Percentiles rank a stretch among this genome's conserved stretches.
These are phyloP conservation scores for Dioctria linearis DNA, from an alignment of 2,888 invertebrate species.

Conservation along the genomic window DNA sequence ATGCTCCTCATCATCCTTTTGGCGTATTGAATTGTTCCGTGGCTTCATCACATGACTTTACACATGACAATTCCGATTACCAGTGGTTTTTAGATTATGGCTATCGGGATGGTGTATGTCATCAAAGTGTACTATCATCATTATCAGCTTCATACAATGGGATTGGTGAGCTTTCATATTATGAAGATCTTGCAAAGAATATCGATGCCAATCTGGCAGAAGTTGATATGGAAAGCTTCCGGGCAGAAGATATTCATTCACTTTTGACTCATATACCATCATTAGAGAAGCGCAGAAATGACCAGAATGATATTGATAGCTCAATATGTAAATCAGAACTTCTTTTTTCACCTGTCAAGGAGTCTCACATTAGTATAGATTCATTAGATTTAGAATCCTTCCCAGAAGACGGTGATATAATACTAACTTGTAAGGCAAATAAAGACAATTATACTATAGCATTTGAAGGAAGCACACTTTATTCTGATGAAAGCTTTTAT, in stretches of 20 bases:
- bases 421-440: constrained; percentile 92
- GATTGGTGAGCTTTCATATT: constrained; percentile 79
- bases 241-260: constrained; percentile 91
- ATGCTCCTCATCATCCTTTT: constrained; percentile 66
- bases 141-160: constrained; percentile 87
- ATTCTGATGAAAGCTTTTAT: constrained; percentile 88
- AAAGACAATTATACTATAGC: constrained; percentile 97
- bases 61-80: constrained; percentile 91
- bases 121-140: constrained; percentile 87
- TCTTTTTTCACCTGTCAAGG: constrained; percentile 91
- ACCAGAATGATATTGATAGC: constrained; percentile 82
- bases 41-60: constrained; percentile 76
- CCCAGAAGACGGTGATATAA: constrained; percentile 85
- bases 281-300: constrained; percentile 71
- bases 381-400: constrained; percentile 88
- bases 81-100: constrained; percentile 94
- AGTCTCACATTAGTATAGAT: constrained; percentile 87
- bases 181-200: constrained; percentile 89
- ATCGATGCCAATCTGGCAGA: constrained; percentile 94
- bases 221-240: constrained; percentile 95
- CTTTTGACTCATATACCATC: constrained; percentile 84
- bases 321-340: constrained; percentile 93
- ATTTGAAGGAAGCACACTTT: constrained; percentile 91
- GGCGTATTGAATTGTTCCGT: constrained; percentile 67
- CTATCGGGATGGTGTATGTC: constrained; percentile 84